These are phyloP conservation scores for Ecliptopera silaceata DNA, from an alignment of 2,888 invertebrate genomes.

Conservation along the genomic window DNA sequence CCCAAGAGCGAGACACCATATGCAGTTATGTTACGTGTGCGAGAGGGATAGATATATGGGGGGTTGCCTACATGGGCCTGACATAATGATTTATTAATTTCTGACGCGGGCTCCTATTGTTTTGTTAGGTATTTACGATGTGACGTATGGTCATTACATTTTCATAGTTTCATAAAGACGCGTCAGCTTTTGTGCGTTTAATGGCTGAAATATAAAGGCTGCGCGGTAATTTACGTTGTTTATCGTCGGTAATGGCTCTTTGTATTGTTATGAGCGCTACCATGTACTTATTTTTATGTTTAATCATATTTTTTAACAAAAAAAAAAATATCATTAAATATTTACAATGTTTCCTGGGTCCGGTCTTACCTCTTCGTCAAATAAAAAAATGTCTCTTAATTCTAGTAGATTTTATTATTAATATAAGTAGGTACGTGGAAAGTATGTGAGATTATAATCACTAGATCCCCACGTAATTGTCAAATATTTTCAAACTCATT, in stretches of 20 bases:
- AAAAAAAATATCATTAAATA: no score
- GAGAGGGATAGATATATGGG: conserved; percentile 51
- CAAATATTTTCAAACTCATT: no score
- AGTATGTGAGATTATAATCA: no score
- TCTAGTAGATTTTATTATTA: no score
- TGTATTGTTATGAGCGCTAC: no score
- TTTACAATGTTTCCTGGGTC: no score
- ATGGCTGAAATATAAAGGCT: conserved; percentile 62
- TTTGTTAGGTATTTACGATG: conserved; percentile 79
- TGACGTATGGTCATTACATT: conserved; percentile 82
- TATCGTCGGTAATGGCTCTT: conserved; percentile 41
- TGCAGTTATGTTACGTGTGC: conserved; percentile 16
- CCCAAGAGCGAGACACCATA: conserved; percentile 51
- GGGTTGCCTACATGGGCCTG: conserved; percentile 72
- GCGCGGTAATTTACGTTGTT: conserved; percentile 63
- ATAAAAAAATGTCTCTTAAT: no score
- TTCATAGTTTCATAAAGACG: conserved; percentile 81
- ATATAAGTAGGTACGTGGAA: no score
- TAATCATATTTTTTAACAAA: no score
- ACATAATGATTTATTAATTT: conserved; percentile 84
- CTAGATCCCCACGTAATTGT: no score
- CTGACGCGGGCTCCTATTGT: conserved; percentile 79
- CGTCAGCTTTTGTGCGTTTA: conserved; percentile 69
- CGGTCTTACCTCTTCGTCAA: no score
- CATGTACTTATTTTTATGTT: no score